phyloP scores from a whole-genome alignment of 2,797 vertebrate genomes.

The Arctocebus calabarensis region DNA sequence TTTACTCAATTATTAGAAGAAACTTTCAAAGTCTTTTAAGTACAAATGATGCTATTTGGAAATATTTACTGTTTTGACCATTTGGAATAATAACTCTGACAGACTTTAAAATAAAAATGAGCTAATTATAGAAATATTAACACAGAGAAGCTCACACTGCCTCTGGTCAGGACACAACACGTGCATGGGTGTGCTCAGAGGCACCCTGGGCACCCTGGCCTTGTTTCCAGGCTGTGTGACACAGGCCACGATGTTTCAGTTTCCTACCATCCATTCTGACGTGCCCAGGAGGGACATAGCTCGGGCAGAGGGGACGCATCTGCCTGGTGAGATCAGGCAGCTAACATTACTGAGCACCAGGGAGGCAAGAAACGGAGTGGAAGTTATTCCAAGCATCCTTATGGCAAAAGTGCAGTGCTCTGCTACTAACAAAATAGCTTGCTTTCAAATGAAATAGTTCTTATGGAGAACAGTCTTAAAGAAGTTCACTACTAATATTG shows the following conservation, averaged over 20 bases:
- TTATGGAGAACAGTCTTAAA: neutral
- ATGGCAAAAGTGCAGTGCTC: accelerated
- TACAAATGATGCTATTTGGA: neutral
- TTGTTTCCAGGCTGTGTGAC: neutral
- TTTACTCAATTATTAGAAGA: neutral
- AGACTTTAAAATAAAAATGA: neutral
- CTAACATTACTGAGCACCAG: accelerated
- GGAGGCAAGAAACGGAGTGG: too few relatives aligned
- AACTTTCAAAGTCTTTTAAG: neutral
- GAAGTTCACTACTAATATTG: neutral
- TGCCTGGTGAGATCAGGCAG: accelerated
- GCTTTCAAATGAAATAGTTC: neutral
- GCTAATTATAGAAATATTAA: neutral
- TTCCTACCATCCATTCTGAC: accelerated
- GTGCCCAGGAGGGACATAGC: accelerated
- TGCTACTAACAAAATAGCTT: neutral
- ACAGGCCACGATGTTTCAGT: neutral
- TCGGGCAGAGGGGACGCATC: neutral
- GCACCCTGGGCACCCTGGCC: accelerated
- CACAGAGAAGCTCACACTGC: neutral
- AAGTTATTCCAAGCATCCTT: too few relatives aligned
- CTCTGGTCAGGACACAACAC: neutral
- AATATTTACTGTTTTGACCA: slow-evolving; percentile 33
- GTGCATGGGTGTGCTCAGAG: neutral
- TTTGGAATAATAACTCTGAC: slow-evolving; percentile 66